Evolutionary conservation across 2,888 invertebrate genomes (phyloP).

Genomic region (Hypena proboscidalis): DNA sequence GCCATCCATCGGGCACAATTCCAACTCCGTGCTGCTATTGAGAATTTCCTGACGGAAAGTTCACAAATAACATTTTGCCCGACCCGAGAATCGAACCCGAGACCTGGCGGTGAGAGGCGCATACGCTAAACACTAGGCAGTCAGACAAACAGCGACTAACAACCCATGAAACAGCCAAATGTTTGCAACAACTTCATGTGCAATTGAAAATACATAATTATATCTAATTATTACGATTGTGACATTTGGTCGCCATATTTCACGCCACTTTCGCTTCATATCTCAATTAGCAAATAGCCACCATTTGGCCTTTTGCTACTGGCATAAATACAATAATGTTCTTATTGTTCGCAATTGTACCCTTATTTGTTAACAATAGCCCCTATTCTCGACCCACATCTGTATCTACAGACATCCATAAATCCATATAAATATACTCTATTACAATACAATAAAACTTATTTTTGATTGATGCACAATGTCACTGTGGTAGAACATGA

Average conservation of each 20-base stretch:
- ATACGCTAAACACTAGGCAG: too few species aligned
- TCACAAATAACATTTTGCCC: too few species aligned
- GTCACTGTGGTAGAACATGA: neutral
- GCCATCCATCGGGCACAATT: too few species aligned
- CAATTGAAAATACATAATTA: constrained; percentile 1
- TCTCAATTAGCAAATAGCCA: constrained; percentile 76
- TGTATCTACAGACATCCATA: constrained; percentile 27
- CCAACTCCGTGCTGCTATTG: too few species aligned
- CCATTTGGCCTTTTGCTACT: constrained; percentile 74
- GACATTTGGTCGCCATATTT: constrained; percentile 56
- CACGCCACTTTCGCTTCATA: constrained; percentile 53
- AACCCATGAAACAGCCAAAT: too few species aligned
- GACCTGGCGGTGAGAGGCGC: too few species aligned
- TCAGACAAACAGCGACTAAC: too few species aligned
- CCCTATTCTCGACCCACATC: constrained; percentile 72
- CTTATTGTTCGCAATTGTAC: constrained; percentile 78
- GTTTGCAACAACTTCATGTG: too few species aligned
- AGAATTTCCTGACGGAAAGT: too few species aligned
- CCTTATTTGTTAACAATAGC: constrained; percentile 81
- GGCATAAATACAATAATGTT: constrained; percentile 76
- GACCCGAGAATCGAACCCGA: too few species aligned
- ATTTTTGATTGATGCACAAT: constrained; percentile 20
- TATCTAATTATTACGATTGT: constrained; percentile 14
- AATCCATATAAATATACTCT: constrained; percentile 20
- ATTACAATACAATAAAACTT: constrained; percentile 12